These are phyloP conservation scores for Varanus komodoensis DNA, from an alignment of 2,113 vertebrate species.

Conservation along the genomic window DNA sequence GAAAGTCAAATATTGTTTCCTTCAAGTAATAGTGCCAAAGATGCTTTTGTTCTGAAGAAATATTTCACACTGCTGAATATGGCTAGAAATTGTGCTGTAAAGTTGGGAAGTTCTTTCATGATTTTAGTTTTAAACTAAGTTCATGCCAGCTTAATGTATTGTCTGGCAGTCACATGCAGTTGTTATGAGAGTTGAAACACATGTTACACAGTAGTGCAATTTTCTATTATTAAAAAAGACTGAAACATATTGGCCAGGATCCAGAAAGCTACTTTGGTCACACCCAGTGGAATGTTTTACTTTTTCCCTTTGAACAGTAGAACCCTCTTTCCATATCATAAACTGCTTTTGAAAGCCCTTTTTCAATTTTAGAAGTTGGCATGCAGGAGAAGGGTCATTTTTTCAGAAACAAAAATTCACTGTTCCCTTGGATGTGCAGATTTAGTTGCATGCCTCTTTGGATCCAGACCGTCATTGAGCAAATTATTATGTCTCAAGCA, in stretches of 20 bases:
- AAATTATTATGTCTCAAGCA: not conserved
- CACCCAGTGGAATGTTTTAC: not conserved
- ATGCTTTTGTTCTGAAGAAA: not conserved
- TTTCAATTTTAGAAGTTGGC: not conserved
- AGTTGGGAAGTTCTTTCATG: constrained; percentile 6
- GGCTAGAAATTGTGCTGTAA: constrained; percentile 6
- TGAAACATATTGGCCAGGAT: constrained; percentile 27
- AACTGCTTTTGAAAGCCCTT: constrained; percentile 5
- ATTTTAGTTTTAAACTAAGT: constrained; percentile 31
- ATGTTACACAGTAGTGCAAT: constrained; percentile 23
- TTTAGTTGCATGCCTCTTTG: not conserved
- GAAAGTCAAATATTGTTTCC: constrained; percentile 11
- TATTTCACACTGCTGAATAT: constrained; percentile 9
- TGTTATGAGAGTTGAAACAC: constrained; percentile 13
- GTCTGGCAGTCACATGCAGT: constrained; percentile 18
- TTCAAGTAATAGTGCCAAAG: not conserved
- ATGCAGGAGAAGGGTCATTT: not conserved
- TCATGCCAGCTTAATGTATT: constrained; percentile 28
- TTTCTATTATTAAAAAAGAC: constrained; percentile 23
- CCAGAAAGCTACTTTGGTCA: constrained; percentile 20
- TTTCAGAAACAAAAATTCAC: not conserved
- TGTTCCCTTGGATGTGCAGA: not conserved
- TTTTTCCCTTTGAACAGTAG: not conserved
- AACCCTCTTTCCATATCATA: not conserved
- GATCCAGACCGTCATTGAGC: not conserved